These are phyloP conservation scores for Tyrophagus putrescentiae DNA, from an alignment of 1,140 invertebrate species.

Conservation along the genomic window DNA sequence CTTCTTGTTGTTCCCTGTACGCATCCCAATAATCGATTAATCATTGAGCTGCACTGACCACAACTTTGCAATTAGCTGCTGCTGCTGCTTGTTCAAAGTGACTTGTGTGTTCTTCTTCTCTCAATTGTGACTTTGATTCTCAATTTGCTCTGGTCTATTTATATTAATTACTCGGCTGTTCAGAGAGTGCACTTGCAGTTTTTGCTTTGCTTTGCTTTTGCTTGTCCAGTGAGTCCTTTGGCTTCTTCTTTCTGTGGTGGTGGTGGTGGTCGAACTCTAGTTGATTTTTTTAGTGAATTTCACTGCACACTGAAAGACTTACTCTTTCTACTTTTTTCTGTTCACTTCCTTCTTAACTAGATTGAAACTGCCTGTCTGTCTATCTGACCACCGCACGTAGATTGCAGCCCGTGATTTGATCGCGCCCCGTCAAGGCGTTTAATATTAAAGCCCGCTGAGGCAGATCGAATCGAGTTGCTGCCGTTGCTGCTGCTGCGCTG, in stretches of 20 bases:
- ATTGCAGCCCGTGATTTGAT: no score
- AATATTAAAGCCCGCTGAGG: background rate
- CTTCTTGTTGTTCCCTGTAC: no score
- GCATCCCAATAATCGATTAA: slow-evolving; percentile 15
- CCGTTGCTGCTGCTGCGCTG: background rate
- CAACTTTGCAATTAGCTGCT: slow-evolving; percentile 11
- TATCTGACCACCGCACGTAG: no score
- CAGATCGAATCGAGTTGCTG: background rate
- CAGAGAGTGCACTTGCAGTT: no score
- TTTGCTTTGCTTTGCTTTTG: background rate
- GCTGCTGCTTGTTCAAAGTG: background rate
- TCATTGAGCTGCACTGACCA: background rate
- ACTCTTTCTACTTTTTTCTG: background rate
- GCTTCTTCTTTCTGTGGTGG: background rate
- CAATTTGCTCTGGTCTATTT: slow-evolving; percentile 6
- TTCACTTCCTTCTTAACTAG: no score
- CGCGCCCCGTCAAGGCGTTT: no score
- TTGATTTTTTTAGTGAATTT: no score
- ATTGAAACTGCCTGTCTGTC: no score
- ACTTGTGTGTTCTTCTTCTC: background rate
- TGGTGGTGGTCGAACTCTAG: background rate
- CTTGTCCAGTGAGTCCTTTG: background rate
- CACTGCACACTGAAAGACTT: background rate
- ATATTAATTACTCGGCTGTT: slow-evolving; percentile 10
- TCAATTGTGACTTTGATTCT: background rate